phyloP scores from a whole-genome alignment of 2,113 vertebrate genomes.

The Mesitornis unicolor region DNA sequence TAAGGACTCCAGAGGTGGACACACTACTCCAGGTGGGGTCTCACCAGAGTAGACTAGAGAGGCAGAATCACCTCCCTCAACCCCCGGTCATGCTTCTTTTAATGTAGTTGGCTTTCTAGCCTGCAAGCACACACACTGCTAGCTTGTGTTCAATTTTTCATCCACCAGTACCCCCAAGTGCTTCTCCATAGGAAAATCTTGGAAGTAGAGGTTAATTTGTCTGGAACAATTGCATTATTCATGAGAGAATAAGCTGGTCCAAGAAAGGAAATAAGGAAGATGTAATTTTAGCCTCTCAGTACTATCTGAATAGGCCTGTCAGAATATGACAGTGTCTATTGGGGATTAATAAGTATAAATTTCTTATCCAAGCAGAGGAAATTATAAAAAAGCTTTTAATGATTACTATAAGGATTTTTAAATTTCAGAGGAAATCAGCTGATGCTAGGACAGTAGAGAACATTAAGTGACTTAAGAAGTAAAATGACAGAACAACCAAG shows the following conservation, averaged over 20 bases:
- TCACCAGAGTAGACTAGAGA: not conserved
- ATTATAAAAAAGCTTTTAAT: not conserved
- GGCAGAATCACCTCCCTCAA: not conserved
- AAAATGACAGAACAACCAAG: not conserved
- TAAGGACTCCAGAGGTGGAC: accelerated
- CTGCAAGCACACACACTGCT: accelerated
- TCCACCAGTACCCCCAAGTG: not conserved
- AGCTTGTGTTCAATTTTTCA: not conserved
- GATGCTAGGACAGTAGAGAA: not conserved
- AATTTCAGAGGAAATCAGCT: not conserved
- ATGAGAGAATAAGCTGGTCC: not conserved
- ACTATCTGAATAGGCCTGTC: not conserved
- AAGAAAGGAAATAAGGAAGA: not conserved
- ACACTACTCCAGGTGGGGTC: accelerated
- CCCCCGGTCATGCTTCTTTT: accelerated
- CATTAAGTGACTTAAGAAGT: not conserved
- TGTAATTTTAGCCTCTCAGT: not conserved
- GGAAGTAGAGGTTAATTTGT: not conserved
- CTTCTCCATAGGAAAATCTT: not conserved
- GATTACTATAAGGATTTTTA: not conserved
- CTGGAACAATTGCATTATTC: not conserved
- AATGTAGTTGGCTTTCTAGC: not conserved
- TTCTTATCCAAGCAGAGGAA: not conserved
- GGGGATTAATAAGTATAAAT: constrained; percentile 4
- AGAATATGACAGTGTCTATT: not conserved